Evolutionary conservation across 2,113 vertebrate species (phyloP).

Genomic region (Pomatorhinus ruficollis): DNA sequence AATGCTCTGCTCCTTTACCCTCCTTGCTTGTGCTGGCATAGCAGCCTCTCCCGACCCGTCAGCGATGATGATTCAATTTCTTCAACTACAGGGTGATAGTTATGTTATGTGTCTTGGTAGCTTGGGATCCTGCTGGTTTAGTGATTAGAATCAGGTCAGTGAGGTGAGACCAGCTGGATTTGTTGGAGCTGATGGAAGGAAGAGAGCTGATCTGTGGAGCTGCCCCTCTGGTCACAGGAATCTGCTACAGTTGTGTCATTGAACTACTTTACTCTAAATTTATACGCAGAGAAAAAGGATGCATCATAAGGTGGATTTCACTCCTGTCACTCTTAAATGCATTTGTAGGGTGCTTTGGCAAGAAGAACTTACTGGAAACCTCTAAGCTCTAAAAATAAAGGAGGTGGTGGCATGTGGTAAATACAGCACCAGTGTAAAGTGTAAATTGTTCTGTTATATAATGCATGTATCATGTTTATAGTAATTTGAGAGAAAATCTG

Average conservation of each 20-base stretch:
- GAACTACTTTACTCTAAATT: background rate
- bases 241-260: background rate
- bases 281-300: background rate
- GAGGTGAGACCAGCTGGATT: background rate
- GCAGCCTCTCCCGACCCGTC: background rate
- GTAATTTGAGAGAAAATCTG: background rate
- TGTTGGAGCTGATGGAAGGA: background rate
- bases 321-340: background rate
- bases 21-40: background rate
- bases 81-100: background rate
- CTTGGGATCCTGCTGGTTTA: background rate
- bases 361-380: background rate
- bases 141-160: background rate
- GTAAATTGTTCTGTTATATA: background rate
- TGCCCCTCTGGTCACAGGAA: fast-evolving
- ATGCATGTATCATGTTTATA: background rate
- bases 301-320: background rate
- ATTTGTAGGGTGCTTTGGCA: background rate
- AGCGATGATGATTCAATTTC: background rate
- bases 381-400: background rate
- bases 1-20: fast-evolving
- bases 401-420: background rate
- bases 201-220: background rate
- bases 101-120: background rate
- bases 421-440: background rate